A percentile compares a stretch with the other conserved stretches of the same genome.
Evolutionary conservation across 2,113 vertebrate species (phyloP).

Genomic region (Melozone crissalis): DNA sequence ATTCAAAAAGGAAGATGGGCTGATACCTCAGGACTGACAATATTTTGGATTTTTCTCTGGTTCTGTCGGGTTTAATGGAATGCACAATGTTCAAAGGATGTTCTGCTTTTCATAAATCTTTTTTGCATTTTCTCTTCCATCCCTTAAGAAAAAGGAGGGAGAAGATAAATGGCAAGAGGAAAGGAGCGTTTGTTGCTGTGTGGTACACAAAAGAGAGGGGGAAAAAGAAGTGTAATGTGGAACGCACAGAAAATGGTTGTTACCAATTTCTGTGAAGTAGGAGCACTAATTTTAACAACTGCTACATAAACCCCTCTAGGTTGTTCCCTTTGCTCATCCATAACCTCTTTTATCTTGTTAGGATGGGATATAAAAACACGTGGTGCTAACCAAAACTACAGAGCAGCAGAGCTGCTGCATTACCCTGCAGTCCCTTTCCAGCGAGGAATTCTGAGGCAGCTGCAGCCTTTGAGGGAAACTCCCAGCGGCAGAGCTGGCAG

Average conservation of each 20-base stretch:
- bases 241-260: not conserved
- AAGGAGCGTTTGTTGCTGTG: accelerated
- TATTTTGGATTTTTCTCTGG: no score
- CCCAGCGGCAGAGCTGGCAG: not conserved
- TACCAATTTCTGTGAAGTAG: not conserved
- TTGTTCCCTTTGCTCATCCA: not conserved
- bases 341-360: not conserved
- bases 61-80: no score
- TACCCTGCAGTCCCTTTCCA: not conserved
- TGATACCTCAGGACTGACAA: no score
- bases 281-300: not conserved
- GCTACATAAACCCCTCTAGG: not conserved
- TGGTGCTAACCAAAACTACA: not conserved
- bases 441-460: not conserved
- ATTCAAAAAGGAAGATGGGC: no score
- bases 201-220: not conserved
- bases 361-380: not conserved
- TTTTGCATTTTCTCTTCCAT: no score
- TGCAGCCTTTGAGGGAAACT: not conserved
- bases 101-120: no score
- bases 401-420: not conserved
- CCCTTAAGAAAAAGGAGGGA: no score
- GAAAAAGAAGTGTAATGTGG: not conserved
- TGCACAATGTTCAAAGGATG: no score
- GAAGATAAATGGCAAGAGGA: no score